phyloP scores from a whole-genome alignment of 2,113 vertebrate species.

The Melanostigma gelatinosum region DNA sequence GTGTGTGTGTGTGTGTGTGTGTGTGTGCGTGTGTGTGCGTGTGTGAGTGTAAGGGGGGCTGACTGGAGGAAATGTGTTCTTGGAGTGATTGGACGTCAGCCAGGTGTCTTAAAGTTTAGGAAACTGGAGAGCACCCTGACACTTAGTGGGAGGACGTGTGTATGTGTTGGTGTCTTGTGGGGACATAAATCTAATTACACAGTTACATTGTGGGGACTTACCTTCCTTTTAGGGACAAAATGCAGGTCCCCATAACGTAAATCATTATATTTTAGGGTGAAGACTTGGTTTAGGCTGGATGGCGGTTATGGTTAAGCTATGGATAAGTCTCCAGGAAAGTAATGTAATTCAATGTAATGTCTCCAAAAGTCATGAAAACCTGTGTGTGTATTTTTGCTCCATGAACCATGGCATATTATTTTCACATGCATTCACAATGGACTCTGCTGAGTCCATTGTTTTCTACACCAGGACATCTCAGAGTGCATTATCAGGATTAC shows the following conservation, averaged over 20 bases:
- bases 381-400: background rate
- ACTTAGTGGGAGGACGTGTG: slow-evolving; percentile 3
- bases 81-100: slow-evolving; percentile 42
- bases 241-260: background rate
- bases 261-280: background rate
- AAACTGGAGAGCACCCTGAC: slow-evolving; percentile 35
- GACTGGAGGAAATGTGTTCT: slow-evolving; percentile 17
- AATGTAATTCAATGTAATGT: background rate
- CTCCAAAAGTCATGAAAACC: background rate
- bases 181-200: background rate
- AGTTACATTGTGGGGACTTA: background rate
- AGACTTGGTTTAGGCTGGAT: background rate
- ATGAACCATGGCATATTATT: background rate
- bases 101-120: slow-evolving; percentile 42
- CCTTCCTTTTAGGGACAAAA: background rate
- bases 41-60: background rate
- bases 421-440: background rate
- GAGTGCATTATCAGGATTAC: background rate
- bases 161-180: background rate
- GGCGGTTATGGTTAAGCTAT: background rate
- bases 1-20: slow-evolving; percentile 11
- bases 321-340: background rate
- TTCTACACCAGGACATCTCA: background rate
- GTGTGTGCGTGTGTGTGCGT: slow-evolving; percentile 6
- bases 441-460: background rate